Evolutionary conservation across 1,140 invertebrate species (phyloP).

Genomic region (Galendromus occidentalis): DNA sequence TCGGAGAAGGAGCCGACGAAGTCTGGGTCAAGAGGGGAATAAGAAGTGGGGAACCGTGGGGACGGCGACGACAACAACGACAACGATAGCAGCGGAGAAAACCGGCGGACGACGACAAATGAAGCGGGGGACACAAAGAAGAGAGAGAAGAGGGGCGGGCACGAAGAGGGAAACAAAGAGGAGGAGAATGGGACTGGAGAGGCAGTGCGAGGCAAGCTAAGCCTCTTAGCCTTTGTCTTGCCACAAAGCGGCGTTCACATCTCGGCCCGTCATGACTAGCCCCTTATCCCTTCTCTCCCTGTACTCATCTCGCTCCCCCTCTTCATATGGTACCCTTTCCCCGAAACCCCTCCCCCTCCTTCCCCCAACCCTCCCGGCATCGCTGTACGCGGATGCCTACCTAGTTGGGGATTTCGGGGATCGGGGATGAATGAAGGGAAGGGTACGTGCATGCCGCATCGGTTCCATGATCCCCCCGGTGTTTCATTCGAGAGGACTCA

Average conservation of each 20-base stretch:
- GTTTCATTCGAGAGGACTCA: no score
- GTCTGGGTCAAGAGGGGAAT: neutral
- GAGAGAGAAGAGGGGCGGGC: no score
- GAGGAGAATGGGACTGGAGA: neutral
- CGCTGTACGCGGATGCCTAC: no score
- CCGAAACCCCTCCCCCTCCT: neutral
- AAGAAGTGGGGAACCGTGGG: neutral
- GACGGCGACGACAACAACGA: neutral
- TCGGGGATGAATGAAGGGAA: no score
- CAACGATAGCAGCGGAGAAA: neutral
- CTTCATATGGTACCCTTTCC: neutral
- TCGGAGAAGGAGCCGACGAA: neutral
- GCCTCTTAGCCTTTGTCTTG: slow-evolving; percentile 11
- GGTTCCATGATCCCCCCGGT: no score
- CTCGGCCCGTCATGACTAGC: neutral
- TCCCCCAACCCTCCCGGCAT: neutral
- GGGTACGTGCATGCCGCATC: no score
- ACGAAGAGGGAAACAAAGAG: no score
- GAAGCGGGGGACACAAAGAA: neutral
- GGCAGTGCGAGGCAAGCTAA: neutral
- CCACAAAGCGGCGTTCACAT: slow-evolving; percentile 7
- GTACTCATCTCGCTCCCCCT: neutral
- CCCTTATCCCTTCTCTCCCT: no score
- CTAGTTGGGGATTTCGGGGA: no score
- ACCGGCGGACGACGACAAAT: neutral